Percentiles rank a stretch among this genome's conserved stretches.
Conservation (phyloP, 2,113 vertebrate species). For the Regulus satrapa region DNA sequence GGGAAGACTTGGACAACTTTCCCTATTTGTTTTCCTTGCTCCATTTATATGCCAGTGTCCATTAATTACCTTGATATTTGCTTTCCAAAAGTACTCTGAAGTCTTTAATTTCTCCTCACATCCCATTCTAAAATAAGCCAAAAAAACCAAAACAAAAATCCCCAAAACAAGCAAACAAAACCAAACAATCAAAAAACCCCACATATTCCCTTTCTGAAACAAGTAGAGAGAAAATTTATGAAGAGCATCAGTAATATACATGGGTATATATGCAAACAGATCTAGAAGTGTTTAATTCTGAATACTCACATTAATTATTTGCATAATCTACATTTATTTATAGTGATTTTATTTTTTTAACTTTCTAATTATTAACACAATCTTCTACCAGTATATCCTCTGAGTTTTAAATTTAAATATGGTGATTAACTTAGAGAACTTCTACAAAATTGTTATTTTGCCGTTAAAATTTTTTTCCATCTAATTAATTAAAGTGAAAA, state of each 20-base stretch:
- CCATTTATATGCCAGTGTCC: background rate
- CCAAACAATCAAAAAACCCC: no score
- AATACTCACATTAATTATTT: background rate
- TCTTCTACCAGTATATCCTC: background rate
- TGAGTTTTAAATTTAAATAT: background rate
- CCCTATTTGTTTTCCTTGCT: background rate
- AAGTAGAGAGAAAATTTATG: background rate
- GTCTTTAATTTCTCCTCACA: background rate
- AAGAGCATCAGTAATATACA: background rate
- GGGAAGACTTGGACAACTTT: background rate
- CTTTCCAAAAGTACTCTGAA: background rate
- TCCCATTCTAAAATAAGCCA: fast-evolving
- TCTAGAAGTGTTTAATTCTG: background rate
- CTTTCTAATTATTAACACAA: background rate
- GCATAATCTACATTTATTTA: background rate
- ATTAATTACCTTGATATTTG: background rate
- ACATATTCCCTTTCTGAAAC: background rate
- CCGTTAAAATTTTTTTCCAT: background rate
- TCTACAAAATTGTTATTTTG: background rate
- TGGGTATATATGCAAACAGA: background rate
- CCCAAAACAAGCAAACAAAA: background rate
- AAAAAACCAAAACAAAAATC: background rate
- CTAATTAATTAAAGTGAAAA: background rate
- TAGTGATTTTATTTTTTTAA: background rate
- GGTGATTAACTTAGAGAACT: background rate